Percentiles rank a stretch among this genome's conserved stretches.
phyloP scores from a whole-genome alignment of 2,113 vertebrate genomes.

The Pycnonotus jocosus region DNA sequence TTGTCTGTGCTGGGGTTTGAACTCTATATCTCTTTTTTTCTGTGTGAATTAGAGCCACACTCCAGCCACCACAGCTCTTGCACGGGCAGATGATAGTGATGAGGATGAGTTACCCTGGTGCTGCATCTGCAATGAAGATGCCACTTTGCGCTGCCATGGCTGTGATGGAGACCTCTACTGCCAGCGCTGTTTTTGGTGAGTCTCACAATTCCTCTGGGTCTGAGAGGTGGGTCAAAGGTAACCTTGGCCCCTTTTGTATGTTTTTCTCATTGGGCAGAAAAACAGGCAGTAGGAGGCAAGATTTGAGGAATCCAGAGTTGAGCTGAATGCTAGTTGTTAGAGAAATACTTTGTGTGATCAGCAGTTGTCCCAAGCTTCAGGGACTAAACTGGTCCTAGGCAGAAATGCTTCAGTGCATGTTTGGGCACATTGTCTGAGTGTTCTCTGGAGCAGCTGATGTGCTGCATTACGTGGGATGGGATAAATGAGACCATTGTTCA shows the following conservation, averaged over 20 bases:
- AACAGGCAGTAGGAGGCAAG: neutral
- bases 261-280: neutral
- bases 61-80: neutral
- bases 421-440: neutral
- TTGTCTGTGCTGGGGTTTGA: neutral
- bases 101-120: conserved; percentile 96
- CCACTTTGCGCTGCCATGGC: conserved; percentile 83
- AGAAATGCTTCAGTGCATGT: neutral
- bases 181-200: conserved; percentile 88
- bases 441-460: neutral
- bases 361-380: neutral
- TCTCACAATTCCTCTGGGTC: neutral
- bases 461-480: neutral
- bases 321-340: neutral
- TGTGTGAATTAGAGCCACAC: neutral
- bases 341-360: neutral
- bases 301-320: neutral
- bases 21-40: neutral
- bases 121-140: conserved; percentile 93
- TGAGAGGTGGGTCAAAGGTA: neutral
- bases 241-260: neutral
- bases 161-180: conserved; percentile 93
- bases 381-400: neutral
- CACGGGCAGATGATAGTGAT: conserved; percentile 67
- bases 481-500: neutral